Base-by-base conservation (phyloP, 2,113 vertebrate species). In the Mugil cephalus region DNA sequence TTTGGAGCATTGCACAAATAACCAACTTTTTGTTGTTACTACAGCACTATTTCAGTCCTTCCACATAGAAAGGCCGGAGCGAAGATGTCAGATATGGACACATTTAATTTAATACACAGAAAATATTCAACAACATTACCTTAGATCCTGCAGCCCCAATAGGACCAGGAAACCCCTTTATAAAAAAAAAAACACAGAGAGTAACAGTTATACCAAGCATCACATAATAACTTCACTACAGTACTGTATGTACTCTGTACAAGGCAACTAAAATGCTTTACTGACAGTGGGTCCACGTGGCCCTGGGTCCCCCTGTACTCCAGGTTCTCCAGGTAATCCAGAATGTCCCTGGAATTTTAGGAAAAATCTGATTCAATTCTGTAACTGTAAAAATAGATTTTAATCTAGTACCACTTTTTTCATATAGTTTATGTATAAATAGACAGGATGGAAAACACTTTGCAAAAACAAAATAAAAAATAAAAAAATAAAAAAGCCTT, bases 61-160 rank as follows among this genome's bases (percentile, higher is more conserved):
- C n/a, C n/a, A n/a, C n/a, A n/a, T n/a, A n/a, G n/a, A n/a, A n/a
- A n/a, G n/a, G n/a, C n/a, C n/a, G n/a, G n/a, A n/a, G n/a, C n/a
- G n/a, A n/a, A 30, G 24, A 30, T 38, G 34, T 79, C 5, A 42
- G 21, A 72, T 10, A 19, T 18, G 1, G 0, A 61, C 8, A 52
- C 11, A 30, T 30, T 30, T 30, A 30, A 30, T 30, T 2, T 30
- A 30, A 42, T 34, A 59, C 7, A 24, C 0, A 5, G 47, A 0
- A 67, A 36, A 54, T 52, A 50, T 35, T 58, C 1, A 18, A 12
- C 10, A 35, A 51, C 10, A 21, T 61, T 87, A 91, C 91, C 90
- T 91, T 93, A 4, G 65, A 35, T 58, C 91, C 90, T 18, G 39
- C 18, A 58, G 40, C 6, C 19, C 92, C 92, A 40, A 8, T 6